Percentiles rank a stretch among this genome's conserved stretches.
These are phyloP conservation scores for Lithodes maja DNA, from an alignment of 2,888 invertebrate species.

Conservation along the genomic window DNA sequence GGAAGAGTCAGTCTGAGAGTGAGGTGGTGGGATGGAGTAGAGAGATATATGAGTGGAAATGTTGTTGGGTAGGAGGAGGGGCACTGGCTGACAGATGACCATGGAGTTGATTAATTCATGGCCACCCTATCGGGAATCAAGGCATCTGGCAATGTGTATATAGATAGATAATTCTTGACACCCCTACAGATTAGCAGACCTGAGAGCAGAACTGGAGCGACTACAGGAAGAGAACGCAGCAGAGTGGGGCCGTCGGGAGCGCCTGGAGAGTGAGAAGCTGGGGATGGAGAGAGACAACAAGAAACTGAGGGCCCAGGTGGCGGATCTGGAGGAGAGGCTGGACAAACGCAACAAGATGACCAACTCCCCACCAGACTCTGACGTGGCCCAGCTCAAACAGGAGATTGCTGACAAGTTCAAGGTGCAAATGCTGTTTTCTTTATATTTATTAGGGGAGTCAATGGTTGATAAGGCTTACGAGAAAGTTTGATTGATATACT, in stretches of 20 bases:
- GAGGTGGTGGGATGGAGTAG: no score
- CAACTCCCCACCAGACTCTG: slow-evolving; percentile 79
- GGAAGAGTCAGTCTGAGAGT: no score
- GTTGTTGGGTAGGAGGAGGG: no score
- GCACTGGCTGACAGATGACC: no score
- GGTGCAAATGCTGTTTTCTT: slow-evolving; percentile 23
- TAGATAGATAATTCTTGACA: neutral
- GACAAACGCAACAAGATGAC: slow-evolving; percentile 75
- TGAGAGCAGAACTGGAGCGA: slow-evolving; percentile 81
- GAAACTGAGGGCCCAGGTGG: slow-evolving; percentile 82
- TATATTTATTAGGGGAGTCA: no score
- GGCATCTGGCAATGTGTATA: no score
- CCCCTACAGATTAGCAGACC: slow-evolving; percentile 63
- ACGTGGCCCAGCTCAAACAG: slow-evolving; percentile 73
- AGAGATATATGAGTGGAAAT: no score
- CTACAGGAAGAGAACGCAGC: slow-evolving; percentile 94
- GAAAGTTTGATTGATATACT: no score
- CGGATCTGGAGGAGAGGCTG: slow-evolving; percentile 83
- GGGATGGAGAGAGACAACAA: slow-evolving; percentile 92
- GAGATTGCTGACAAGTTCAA: slow-evolving; percentile 62
- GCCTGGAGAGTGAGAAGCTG: slow-evolving; percentile 92
- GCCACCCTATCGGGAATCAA: no score
- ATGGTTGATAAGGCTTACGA: no score
- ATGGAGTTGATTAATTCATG: no score
- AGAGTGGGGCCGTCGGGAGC: slow-evolving; percentile 94